phyloP scores from a whole-genome alignment of 2,113 vertebrate genomes.

The Cranoglanis bouderius region DNA sequence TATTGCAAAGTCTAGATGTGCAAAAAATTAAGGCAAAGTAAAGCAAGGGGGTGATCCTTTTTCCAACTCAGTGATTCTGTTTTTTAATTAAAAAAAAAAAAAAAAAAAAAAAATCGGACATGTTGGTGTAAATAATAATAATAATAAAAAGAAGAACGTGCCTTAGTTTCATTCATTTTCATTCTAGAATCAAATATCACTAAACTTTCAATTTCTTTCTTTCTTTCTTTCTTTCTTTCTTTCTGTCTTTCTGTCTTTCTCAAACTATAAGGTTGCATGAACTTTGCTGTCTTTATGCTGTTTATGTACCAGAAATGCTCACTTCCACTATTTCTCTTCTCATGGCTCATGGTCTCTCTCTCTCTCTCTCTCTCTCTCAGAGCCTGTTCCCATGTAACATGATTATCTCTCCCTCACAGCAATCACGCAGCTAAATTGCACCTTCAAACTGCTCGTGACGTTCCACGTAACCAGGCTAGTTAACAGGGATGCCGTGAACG shows the following conservation, averaged over 20 bases:
- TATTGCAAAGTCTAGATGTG: too few relatives aligned
- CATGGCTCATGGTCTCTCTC: neutral
- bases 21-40: too few relatives aligned
- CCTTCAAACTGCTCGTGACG: neutral
- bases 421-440: neutral
- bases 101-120: too few relatives aligned
- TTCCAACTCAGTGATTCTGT: too few relatives aligned
- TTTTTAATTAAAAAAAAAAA: too few relatives aligned
- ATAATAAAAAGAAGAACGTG: too few relatives aligned
- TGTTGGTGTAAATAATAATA: too few relatives aligned
- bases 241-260: neutral
- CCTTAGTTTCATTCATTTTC: too few relatives aligned
- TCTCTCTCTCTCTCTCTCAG: neutral
- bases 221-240: neutral
- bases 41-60: too few relatives aligned
- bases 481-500: neutral
- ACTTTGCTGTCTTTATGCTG: neutral
- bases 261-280: neutral
- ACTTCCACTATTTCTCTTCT: neutral
- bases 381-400: neutral
- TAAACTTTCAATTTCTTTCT: neutral
- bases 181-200: too few relatives aligned
- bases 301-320: neutral
- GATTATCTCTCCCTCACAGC: slow-evolving; percentile 6
- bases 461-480: slow-evolving; percentile 3